Conservation (phyloP, 92 coral and sea anemone species). For the Chrysogorgia sp. region DNA sequence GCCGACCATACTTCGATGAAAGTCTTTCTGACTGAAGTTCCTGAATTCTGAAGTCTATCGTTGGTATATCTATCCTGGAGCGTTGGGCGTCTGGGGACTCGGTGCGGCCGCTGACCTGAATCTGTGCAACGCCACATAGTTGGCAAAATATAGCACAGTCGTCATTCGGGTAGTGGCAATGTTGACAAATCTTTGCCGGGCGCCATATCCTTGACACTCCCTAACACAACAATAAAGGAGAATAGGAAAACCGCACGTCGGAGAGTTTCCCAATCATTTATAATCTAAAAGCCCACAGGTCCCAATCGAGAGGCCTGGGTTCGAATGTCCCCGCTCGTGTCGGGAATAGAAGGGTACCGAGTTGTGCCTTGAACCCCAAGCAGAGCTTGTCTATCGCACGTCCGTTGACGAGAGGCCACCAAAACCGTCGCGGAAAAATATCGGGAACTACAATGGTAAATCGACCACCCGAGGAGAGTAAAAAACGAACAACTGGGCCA, state of each 20-base stretch:
- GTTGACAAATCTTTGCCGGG: conserved; percentile 35
- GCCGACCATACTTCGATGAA: conserved; percentile 38
- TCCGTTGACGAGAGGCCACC: conserved; percentile 62
- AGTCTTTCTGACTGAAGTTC: conserved; percentile 22
- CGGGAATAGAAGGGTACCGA: conserved; percentile 43
- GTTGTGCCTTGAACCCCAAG: conserved; percentile 41
- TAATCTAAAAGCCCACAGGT: conserved; percentile 47
- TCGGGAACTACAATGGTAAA: conserved; percentile 44
- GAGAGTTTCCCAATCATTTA: neutral
- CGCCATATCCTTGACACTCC: conserved; percentile 21
- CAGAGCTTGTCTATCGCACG: conserved; percentile 34
- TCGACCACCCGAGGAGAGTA: conserved; percentile 22
- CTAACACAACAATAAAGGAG: neutral
- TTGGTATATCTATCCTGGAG: neutral
- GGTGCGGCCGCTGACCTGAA: neutral
- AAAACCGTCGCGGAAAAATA: conserved; percentile 46
- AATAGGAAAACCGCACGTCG: too few species aligned
- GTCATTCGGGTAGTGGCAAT: too few species aligned
- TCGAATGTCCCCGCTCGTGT: conserved; percentile 24
- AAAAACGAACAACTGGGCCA: conserved; percentile 50
- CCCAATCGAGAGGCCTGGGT: conserved; percentile 34
- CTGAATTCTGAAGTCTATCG: conserved; percentile 10
- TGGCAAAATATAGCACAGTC: conserved; percentile 24
- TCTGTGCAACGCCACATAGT: neutral
- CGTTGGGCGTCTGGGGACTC: neutral